These are phyloP conservation scores for Rhagoletis zephyria DNA, from an alignment of 1,140 invertebrate genomes.

Conservation along the genomic window DNA sequence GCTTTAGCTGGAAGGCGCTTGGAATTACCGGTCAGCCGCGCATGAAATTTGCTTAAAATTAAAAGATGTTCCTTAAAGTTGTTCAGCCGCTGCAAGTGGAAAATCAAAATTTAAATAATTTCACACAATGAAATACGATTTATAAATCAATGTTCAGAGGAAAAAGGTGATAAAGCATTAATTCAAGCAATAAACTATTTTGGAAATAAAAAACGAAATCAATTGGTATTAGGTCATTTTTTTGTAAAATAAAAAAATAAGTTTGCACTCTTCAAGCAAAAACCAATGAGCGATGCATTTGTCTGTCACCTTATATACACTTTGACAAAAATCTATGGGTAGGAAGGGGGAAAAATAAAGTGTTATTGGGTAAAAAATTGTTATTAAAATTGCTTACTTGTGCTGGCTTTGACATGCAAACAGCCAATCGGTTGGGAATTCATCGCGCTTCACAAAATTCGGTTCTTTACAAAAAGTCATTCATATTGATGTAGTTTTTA, in stretches of 20 bases:
- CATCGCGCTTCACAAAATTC: neutral
- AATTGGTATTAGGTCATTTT: neutral
- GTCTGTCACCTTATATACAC: neutral
- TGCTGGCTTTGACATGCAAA: slow-evolving; percentile 37
- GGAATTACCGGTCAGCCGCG: neutral
- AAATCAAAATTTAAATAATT: neutral
- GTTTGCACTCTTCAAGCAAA: slow-evolving; percentile 28
- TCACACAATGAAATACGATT: neutral
- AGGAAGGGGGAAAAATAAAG: neutral
- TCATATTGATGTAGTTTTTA: slow-evolving; percentile 73
- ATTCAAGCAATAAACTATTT: neutral
- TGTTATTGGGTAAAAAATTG: neutral
- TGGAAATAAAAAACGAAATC: neutral
- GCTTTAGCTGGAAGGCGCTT: neutral
- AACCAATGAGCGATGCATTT: neutral
- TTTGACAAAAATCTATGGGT: neutral
- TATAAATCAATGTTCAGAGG: neutral
- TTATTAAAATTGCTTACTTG: slow-evolving; percentile 43
- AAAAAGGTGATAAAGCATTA: slow-evolving; percentile 8
- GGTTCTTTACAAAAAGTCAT: slow-evolving; percentile 70
- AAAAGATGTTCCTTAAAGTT: neutral
- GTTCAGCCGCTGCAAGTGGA: slow-evolving; percentile 41
- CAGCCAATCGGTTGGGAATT: slow-evolving; percentile 8
- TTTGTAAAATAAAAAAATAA: neutral
- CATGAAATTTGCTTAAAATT: neutral